Evolutionary conservation across 2,888 invertebrate species (phyloP), one percentile per base, ranked within the genome.

Genomic region (Dichetophora obliterata): DNA sequence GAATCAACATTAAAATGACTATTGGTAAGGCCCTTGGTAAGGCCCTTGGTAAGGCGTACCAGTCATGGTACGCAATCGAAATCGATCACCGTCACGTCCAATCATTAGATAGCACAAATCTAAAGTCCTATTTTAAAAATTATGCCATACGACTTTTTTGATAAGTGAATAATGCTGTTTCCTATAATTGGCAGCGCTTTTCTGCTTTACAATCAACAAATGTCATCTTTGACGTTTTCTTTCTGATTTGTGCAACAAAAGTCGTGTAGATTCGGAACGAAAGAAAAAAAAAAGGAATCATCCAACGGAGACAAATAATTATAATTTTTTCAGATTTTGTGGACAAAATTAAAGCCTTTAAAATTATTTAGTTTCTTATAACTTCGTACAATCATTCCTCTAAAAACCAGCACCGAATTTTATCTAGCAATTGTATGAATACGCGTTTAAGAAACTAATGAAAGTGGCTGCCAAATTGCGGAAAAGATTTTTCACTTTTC

Each of bases 211-310:
- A 59, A 54, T 70, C 70, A 54, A 31, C 19, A 31, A 70, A 70
- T 70, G 70, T 54, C 52, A 70, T 69, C 5, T 52, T 27, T 69
- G 69, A 52, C 69, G 54, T 69, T 52, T 54, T n/a, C 16, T 69
- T 50, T 52, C 27, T 52, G 52, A 69, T 71, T 71, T 71, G 19
- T 71, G 57, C 71, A 71, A 50, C 69, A 50, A 48, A 50, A 50
- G 31, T 69, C 52, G 69, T 27, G 52, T 16, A 50, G 27, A 27
- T 69, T 69, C 24, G 48, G 27, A 69, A 69, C 27, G 48, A 5
- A 50, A 31, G 52, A 52, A 52, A 19, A 54, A 52, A 52, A 48
- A 27, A 31, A 52, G 31, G 34, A 65, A 65, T 31, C n/a, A 65
- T 19, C 37, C 22, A 24, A 43, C 9, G 16, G 22, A 59, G 57